Conservation (phyloP, 2,113 vertebrate genomes). For the Chaetodon auriga region DNA sequence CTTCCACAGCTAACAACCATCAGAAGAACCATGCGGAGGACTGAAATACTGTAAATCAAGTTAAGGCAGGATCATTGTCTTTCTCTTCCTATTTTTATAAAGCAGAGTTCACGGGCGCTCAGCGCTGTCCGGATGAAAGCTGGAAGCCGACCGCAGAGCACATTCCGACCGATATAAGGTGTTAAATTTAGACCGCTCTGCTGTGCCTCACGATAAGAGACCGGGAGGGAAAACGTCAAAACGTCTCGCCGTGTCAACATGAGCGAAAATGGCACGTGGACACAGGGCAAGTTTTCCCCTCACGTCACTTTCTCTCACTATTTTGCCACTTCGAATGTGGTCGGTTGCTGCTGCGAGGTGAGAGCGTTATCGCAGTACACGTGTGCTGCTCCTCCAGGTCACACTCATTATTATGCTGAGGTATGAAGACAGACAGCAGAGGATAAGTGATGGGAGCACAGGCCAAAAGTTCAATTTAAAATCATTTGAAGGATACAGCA, state of each 20-base stretch:
- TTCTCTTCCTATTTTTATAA: constrained; percentile 75
- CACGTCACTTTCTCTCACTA: constrained; percentile 53
- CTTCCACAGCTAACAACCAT: constrained; percentile 10
- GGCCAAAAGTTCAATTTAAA: neutral
- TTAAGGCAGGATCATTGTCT: constrained; percentile 72
- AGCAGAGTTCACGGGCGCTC: constrained; percentile 58
- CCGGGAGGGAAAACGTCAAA: constrained; percentile 53
- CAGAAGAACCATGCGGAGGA: constrained; percentile 18
- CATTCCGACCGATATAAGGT: constrained; percentile 82
- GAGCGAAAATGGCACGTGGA: constrained; percentile 67
- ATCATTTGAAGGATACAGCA: neutral
- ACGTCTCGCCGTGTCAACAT: constrained; percentile 51
- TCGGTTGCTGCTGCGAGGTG: constrained; percentile 39
- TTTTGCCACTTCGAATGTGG: constrained; percentile 43
- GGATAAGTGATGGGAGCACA: neutral
- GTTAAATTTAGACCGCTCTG: constrained; percentile 83
- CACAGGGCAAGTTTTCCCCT: constrained; percentile 31
- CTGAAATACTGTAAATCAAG: constrained; percentile 64
- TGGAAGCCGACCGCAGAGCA: constrained; percentile 61
- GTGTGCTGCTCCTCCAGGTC: constrained; percentile 34
- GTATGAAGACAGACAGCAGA: constrained; percentile 16
- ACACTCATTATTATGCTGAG: constrained; percentile 4
- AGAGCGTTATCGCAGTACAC: constrained; percentile 48
- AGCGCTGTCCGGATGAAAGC: constrained; percentile 70
- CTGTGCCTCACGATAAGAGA: constrained; percentile 77